Conservation (phyloP, 2,797 vertebrate species). For the Hyperoplus immaculatus region DNA sequence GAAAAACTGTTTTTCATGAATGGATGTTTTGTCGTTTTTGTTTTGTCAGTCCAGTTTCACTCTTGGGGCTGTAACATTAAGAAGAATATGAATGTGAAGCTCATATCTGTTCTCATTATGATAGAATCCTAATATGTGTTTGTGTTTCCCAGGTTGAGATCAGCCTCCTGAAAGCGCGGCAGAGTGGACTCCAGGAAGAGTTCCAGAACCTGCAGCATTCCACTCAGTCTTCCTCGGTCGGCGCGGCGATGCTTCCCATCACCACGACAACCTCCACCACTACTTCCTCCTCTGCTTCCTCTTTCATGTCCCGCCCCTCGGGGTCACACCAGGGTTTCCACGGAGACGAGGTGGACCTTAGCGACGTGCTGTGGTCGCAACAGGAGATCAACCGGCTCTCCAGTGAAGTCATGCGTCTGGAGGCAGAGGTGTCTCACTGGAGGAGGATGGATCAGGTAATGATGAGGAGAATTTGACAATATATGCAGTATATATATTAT, state of each 20-base stretch:
- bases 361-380: conserved; percentile 95
- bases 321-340: conserved; percentile 87
- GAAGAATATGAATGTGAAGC: background rate
- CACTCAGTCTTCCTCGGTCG: conserved; percentile 75
- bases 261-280: conserved; percentile 70
- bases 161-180: conserved; percentile 95
- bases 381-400: conserved; percentile 97
- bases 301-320: conserved; percentile 81
- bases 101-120: background rate
- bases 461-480: background rate
- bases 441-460: conserved; percentile 91
- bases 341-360: conserved; percentile 93
- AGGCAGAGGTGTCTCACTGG: conserved; percentile 94
- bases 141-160: conserved; percentile 90
- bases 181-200: conserved; percentile 93
- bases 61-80: background rate
- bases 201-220: conserved; percentile 89
- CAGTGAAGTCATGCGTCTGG: conserved; percentile 90
- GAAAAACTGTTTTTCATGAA: background rate
- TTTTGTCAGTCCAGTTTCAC: too few species aligned
- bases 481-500: too few species aligned
- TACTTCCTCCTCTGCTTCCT: conserved; percentile 76
- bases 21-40: background rate
- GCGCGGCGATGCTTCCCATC: conserved; percentile 76
- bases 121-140: background rate